A percentile compares a stretch with the other conserved stretches of the same genome.
Evolutionary conservation across 2,888 invertebrate genomes (phyloP).

Genomic region (Drosophila peninsularis): DNA sequence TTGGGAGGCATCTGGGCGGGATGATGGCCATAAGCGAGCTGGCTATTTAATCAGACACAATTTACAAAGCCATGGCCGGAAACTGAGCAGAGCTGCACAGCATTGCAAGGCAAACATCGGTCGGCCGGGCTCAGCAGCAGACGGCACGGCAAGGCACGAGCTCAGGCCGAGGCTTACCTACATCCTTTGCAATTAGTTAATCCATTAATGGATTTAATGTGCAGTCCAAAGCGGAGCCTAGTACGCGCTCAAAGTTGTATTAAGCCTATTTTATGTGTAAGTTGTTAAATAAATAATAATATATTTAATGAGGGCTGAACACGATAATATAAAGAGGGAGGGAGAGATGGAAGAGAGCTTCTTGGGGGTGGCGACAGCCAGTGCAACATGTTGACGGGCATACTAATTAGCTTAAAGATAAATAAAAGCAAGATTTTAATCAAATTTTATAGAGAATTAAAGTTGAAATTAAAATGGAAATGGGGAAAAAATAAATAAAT

Average conservation of each 20-base stretch:
- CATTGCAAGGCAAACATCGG: neutral
- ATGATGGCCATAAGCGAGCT: slow-evolving; percentile 2
- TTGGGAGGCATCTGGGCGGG: neutral
- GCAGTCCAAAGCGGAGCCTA: neutral
- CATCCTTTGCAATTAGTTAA: slow-evolving; percentile 5
- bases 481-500: too few species aligned
- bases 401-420: neutral
- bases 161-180: neutral
- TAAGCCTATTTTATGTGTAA: neutral
- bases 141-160: neutral
- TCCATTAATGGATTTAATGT: slow-evolving; percentile 1
- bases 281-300: slow-evolving; percentile 3
- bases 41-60: slow-evolving; percentile 15
- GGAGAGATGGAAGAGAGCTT: neutral
- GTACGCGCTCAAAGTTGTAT: neutral
- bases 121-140: neutral
- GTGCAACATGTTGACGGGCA: neutral
- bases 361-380: neutral
- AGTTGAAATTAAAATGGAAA: too few species aligned
- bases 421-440: neutral
- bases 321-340: neutral
- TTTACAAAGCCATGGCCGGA: neutral
- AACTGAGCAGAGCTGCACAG: neutral
- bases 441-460: neutral
- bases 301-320: neutral